Evolutionary conservation across 2,888 invertebrate species (phyloP), one percentile per base, ranked within the genome.

Genomic region (Mythimna lalbum): DNA sequence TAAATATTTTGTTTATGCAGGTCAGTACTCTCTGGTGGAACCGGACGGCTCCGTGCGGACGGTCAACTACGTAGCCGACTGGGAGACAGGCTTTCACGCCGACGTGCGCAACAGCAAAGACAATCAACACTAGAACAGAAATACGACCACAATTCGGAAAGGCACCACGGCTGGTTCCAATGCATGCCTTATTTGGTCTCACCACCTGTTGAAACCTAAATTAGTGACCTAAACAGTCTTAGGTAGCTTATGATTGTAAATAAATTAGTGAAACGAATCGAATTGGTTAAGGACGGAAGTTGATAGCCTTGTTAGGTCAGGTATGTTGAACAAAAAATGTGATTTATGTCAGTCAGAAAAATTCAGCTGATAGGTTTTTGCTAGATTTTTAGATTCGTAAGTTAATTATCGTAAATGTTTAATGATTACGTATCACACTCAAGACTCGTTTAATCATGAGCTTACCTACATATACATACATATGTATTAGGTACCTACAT

Each of bases 21-120:
- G 96, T 92, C 97, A 97, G 88, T 97, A 97, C 89, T 97, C 97
- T 17, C 92, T 97, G 86, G 97, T 97, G 76, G 98, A 98, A 90
- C 97, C 97, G 59, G 97, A 98, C 93, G 98, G 98, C 69, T 97
- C 97, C 78, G 97, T 97, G 69, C 96, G 98, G 81, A 98, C 97
- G 3, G 98, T 98, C 71, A 96, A 97, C 92, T 98, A 98, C 92
- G 96, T 97, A 69, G 98, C 98, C 69, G 98, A 98, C 91, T 98
- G 97, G 97, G 97, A 97, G 92, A 97, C 97, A 84, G 98, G 98
- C 87, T 98, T 98, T 96, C 97, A 97, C 90, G 98, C 98, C 73
- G 96, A 97, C 89, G 97, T 98, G 62, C 97, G 96, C 91, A 97
- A 97, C 92, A 97, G 96, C 93, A 96, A 96, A 91, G 96, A 97